Evolutionary conservation across 2,888 invertebrate species (phyloP).

Genomic region (Phanerotoma sp.): DNA sequence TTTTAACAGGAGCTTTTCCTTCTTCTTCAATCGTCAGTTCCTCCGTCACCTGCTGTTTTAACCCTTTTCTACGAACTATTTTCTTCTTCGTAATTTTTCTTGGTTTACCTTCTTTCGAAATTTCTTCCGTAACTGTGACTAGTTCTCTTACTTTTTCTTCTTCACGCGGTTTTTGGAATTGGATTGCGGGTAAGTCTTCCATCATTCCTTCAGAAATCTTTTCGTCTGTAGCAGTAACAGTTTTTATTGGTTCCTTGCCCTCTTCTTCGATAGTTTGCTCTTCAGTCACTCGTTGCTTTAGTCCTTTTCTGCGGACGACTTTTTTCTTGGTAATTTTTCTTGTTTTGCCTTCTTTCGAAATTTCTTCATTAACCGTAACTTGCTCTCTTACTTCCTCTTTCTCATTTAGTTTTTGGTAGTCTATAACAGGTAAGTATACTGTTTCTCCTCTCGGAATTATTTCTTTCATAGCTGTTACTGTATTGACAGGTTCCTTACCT

Average conservation of each 20-base stretch:
- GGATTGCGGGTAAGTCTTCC: too few species aligned
- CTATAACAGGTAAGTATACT: conserved; percentile 32
- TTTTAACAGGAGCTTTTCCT: conserved; percentile 42
- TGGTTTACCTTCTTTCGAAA: too few species aligned
- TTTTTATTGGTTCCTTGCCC: too few species aligned
- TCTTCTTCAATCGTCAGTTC: conserved; percentile 59
- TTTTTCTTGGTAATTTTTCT: conserved; percentile 49
- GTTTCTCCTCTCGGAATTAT: conserved; percentile 45
- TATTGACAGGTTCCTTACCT: conserved; percentile 56
- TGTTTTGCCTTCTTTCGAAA: conserved; percentile 47
- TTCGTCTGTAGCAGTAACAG: too few species aligned
- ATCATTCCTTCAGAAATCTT: too few species aligned
- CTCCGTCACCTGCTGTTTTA: too few species aligned
- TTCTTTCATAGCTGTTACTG: conserved; percentile 49
- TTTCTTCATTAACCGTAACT: conserved; percentile 43
- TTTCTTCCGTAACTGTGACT: too few species aligned
- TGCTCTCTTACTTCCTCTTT: conserved; percentile 48
- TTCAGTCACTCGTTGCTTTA: conserved; percentile 37
- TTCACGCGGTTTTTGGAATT: too few species aligned
- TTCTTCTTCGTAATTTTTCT: too few species aligned
- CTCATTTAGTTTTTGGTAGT: conserved; percentile 27
- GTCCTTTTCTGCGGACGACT: conserved; percentile 52
- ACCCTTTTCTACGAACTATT: too few species aligned
- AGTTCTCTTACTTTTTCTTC: too few species aligned
- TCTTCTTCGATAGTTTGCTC: too few species aligned